Base-by-base conservation (phyloP, 2,113 vertebrate species). In the Micromys minutus region DNA sequence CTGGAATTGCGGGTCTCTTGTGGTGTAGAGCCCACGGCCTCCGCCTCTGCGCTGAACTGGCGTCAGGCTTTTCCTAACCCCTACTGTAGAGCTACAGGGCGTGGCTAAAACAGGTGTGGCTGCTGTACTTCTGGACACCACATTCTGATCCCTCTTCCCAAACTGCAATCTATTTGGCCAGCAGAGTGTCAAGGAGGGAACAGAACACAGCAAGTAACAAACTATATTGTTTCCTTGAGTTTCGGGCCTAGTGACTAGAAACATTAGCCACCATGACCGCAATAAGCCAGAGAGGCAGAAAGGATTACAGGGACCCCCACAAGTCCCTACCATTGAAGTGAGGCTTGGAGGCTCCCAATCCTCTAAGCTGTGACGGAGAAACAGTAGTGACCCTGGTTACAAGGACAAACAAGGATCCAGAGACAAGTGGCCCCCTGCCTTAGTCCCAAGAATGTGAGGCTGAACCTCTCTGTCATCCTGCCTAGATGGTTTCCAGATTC, bases 381-480 rank as follows among this genome's bases (percentile, higher is more conserved):
- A 36, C 29, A 42, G 39, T 0, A 3, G 42, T 6, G 8, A 39
- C 8, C 65, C 55, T 7, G 0, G 63, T 47, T 17, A 7, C 7
- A 21, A 29, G 61, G 10, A 21, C n/a, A 55, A 36, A 67, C 4
- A 7, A 19, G 36, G 36, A 39, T 24, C 29, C 0, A 0, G n/a
- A 9, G 29, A 42, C 1, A 8, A 4, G 3, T 21, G 1, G 47
- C 69, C 26, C 12, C 42, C 19, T 29, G 24, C 74, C 79, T 42
- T 4, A 0, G 22, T 17, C 36, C 61, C 2, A 22, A 26, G 13
- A 11, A 34, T 24, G 0, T 2, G 3, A 21, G 57, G 5, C 8
- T 9, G 4, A 11, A 3, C 15, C 50, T 6, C 9, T 34, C 71
- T 4, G 36, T 55, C 7, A 2, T 47, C n/a, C 31, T 72, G 0